Percentiles rank a stretch among this genome's conserved stretches.
phyloP scores from a whole-genome alignment of 2,113 vertebrate genomes.

The Callipepla squamata region DNA sequence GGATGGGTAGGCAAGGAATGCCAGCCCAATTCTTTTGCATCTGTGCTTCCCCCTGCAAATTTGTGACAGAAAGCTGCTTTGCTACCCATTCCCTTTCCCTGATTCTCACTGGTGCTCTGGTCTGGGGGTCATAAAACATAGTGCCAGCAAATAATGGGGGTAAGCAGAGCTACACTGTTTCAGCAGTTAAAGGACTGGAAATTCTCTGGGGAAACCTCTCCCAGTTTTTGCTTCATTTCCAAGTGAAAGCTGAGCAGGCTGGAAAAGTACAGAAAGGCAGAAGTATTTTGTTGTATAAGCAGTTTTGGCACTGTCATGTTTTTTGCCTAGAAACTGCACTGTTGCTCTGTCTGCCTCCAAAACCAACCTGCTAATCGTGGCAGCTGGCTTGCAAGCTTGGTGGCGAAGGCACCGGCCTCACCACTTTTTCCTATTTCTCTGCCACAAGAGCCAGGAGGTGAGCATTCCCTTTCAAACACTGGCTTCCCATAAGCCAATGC shows the following conservation, averaged over 20 bases:
- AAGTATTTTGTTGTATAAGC: not conserved
- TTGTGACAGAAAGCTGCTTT: not conserved
- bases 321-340: conserved; percentile 5
- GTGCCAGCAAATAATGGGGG: not conserved
- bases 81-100: not conserved
- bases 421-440: not conserved
- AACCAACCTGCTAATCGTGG: conserved; percentile 15
- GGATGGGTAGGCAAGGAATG: conserved; percentile 20
- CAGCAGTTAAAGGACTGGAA: not conserved
- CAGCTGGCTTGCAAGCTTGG: not conserved
- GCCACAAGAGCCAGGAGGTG: not conserved
- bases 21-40: not conserved
- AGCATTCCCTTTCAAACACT: not conserved
- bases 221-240: conserved; percentile 5
- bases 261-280: not conserved
- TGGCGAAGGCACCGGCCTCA: not conserved
- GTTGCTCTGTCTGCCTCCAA: conserved; percentile 15
- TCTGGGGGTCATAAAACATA: not conserved
- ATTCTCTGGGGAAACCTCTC: not conserved
- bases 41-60: not conserved
- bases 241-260: conserved; percentile 42
- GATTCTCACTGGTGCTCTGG: not conserved
- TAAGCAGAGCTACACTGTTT: not conserved
- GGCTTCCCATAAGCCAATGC: not conserved
- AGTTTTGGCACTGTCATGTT: conserved; percentile 7